These are phyloP conservation scores for Sweltsa coloradensis DNA, from an alignment of 1,140 invertebrate species.

Conservation along the genomic window DNA sequence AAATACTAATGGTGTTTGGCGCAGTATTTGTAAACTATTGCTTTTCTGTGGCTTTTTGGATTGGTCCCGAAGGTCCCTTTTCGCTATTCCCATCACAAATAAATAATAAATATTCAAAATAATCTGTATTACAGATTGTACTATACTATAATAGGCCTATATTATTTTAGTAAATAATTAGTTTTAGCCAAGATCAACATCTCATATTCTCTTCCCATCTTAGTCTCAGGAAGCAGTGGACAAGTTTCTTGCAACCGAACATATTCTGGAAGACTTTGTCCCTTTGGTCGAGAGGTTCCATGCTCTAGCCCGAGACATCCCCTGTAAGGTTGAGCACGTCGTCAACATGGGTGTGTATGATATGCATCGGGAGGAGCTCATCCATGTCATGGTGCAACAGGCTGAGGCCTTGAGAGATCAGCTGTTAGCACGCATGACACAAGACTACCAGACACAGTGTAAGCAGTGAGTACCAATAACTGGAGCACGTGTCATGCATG, in stretches of 20 bases:
- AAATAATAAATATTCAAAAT: too few relatives aligned
- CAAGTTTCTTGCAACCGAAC: constrained; percentile 50
- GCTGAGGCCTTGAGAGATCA: constrained; percentile 57
- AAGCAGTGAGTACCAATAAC: constrained; percentile 46
- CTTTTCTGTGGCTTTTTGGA: too few relatives aligned
- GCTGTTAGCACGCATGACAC: constrained; percentile 57
- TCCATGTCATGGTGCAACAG: constrained; percentile 50
- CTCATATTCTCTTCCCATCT: too few relatives aligned
- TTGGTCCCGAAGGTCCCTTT: too few relatives aligned
- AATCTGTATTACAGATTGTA: too few relatives aligned
- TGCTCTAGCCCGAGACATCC: constrained; percentile 46
- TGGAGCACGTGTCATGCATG: too few relatives aligned
- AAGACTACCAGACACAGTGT: constrained; percentile 65
- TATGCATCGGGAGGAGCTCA: constrained; percentile 69
- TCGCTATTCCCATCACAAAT: too few relatives aligned
- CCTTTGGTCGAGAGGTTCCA: constrained; percentile 27
- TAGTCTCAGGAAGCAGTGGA: constrained; percentile 45
- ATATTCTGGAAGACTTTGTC: constrained; percentile 44
- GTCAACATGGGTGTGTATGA: constrained; percentile 74
- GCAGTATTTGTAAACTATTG: too few relatives aligned
- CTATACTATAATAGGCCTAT: too few relatives aligned
- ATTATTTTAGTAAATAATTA: too few relatives aligned
- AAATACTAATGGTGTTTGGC: too few relatives aligned
- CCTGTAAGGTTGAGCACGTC: constrained; percentile 47
- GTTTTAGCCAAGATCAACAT: too few relatives aligned